These are phyloP conservation scores for Erebia epiphron DNA, from an alignment of 2,888 invertebrate species.

Conservation along the genomic window DNA sequence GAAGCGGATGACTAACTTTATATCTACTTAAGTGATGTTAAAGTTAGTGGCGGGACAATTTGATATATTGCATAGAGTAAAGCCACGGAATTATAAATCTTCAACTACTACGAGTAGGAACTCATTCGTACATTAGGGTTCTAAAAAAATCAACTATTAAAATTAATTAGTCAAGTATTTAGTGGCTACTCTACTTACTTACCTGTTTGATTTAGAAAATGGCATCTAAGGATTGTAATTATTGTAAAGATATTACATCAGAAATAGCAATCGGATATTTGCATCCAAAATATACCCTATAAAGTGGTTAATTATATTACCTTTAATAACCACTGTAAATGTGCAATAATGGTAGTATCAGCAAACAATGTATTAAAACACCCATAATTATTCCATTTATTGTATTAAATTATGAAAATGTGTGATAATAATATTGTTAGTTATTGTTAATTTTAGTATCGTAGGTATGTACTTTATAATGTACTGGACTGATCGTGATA, in stretches of 20 bases:
- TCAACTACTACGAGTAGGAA: too few species aligned
- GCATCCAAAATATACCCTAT: background rate
- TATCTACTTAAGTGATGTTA: background rate
- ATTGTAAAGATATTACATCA: background rate
- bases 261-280: background rate
- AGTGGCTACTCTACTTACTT: too few species aligned
- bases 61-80: background rate
- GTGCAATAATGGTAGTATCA: conserved; percentile 14
- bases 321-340: too few species aligned
- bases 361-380: conserved; percentile 17
- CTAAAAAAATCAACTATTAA: too few species aligned
- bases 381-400: conserved; percentile 13
- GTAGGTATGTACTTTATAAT: background rate
- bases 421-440: conserved; percentile 4
- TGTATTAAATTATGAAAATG: conserved; percentile 1
- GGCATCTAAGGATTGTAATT: too few species aligned
- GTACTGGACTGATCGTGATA: background rate
- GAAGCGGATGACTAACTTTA: background rate
- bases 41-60: background rate
- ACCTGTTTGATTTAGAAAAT: too few species aligned
- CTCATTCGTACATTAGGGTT: too few species aligned
- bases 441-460: conserved; percentile 1
- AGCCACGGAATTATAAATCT: too few species aligned
- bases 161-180: too few species aligned
- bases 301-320: background rate